Evolutionary conservation across 1,140 invertebrate genomes (phyloP).

Genomic region (Ctenoplectra terminalis): DNA sequence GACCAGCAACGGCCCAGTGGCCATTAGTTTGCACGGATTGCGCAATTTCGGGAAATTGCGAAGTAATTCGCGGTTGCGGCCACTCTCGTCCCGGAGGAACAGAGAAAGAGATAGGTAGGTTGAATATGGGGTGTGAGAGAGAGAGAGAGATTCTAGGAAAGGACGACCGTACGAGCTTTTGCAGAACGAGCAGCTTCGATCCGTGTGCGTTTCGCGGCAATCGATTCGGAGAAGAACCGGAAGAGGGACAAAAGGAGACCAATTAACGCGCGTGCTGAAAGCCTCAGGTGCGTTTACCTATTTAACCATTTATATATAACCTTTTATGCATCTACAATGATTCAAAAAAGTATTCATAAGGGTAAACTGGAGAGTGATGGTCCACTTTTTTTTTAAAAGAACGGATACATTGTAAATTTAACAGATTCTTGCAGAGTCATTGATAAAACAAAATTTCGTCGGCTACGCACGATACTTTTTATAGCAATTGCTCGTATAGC

Average conservation of each 20-base stretch:
- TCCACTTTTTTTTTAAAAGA: too few species aligned
- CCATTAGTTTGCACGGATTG: conserved; percentile 73
- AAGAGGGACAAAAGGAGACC: conserved; percentile 11
- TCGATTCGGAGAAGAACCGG: conserved; percentile 41
- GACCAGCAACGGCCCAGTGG: conserved; percentile 57
- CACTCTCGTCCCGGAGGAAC: conserved; percentile 54
- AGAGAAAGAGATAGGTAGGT: conserved; percentile 22
- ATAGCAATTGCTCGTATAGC: too few species aligned
- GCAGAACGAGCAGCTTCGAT: background rate
- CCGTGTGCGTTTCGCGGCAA: conserved; percentile 12
- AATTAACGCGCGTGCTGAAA: conserved; percentile 29
- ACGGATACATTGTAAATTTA: too few species aligned
- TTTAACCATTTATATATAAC: too few species aligned
- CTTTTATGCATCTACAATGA: too few species aligned
- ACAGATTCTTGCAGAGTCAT: too few species aligned
- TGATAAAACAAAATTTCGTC: too few species aligned
- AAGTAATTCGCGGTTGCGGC: conserved; percentile 71
- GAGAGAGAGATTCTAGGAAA: conserved; percentile 54
- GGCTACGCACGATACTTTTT: too few species aligned
- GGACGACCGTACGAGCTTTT: conserved; percentile 37
- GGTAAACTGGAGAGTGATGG: too few species aligned
- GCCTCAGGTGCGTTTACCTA: too few species aligned
- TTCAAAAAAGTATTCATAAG: too few species aligned
- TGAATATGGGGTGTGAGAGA: background rate
- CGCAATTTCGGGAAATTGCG: conserved; percentile 76